Percentiles rank a stretch among this genome's conserved stretches.
phyloP scores from a whole-genome alignment of 2,888 invertebrate genomes.

The Parnassius orleans region DNA sequence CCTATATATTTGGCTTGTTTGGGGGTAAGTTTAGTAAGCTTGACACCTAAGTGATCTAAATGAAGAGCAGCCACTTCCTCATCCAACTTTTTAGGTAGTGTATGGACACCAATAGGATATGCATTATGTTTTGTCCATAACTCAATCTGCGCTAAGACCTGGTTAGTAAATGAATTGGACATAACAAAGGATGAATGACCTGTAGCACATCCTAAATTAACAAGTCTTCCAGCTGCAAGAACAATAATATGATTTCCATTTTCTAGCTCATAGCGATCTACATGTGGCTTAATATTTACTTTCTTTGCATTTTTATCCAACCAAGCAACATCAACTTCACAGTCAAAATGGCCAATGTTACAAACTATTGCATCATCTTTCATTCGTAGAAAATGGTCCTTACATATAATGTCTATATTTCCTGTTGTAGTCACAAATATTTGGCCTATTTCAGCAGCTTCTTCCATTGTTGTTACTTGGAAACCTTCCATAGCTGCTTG shows the following conservation, averaged over 20 bases:
- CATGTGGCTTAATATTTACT: slow-evolving; percentile 97
- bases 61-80: slow-evolving; percentile 98
- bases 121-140: slow-evolving; percentile 94
- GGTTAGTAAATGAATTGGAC: slow-evolving; percentile 99
- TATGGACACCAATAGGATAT: slow-evolving; percentile 94
- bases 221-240: slow-evolving; percentile 97
- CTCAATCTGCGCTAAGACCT: slow-evolving; percentile 99
- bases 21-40: slow-evolving; percentile 92
- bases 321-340: slow-evolving; percentile 98
- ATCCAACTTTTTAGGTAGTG: slow-evolving; percentile 97
- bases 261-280: slow-evolving; percentile 93
- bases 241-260: slow-evolving; percentile 97
- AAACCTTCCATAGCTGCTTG: slow-evolving; percentile 99
- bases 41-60: slow-evolving; percentile 97
- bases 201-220: slow-evolving; percentile 98
- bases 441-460: slow-evolving; percentile 92
- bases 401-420: slow-evolving; percentile 93
- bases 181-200: slow-evolving; percentile 99
- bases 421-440: slow-evolving; percentile 99
- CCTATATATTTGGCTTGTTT: slow-evolving; percentile 96
- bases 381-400: slow-evolving; percentile 96
- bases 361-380: slow-evolving; percentile 99
- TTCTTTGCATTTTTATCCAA: slow-evolving; percentile 95
- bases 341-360: slow-evolving; percentile 99
- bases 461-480: slow-evolving; percentile 98